Base-by-base conservation (phyloP, 2,888 invertebrate genomes). In the Gortyna flavago region DNA sequence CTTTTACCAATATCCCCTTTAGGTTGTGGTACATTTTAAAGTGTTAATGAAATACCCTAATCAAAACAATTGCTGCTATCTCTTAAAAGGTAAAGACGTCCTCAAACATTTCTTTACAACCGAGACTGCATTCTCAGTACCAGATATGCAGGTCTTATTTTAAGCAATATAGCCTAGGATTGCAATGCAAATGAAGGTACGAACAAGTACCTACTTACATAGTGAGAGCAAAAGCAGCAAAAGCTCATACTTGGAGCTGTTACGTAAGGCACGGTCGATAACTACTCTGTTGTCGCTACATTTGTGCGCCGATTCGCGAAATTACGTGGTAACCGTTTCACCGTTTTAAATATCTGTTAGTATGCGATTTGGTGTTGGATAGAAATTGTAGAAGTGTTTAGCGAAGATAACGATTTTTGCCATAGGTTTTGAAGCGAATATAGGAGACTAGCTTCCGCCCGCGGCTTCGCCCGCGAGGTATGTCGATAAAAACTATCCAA, bases 231-330 rank as follows among this genome's bases (percentile, higher is more conserved):
- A 82, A 85, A 85, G 81, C 77, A 81, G 79, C 79, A 75, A 83
- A 85, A 89, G 83, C 80, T 85, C 80, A 79, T 79, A 84, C 81
- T 85, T 76, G 74, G 77, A 82, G 83, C 83, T 68, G 85, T 90
- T 89, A 88, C 88, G 83, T 87, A 87, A 90, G 83, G 72, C 78
- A 80, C 85, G 87, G 87, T 89, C 89, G 89, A 89, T 89, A 89
- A 77, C 72, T 74, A 67, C 80, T 72, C 72, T 71, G 79, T 69
- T 79, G 77, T 57, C 77, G 74, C 76, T 70, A 86, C 82, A 83
- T 77, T 88, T 84, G 71, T 71, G 79, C 72, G 70, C 32, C 79
- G 75, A 81, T 87, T 88, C 79, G 75, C 73, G 70, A 77, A 85
- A 84, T 85, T 79, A 79, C 79, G 78, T 77, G 75, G 68, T 80